Conservation (phyloP, 2,888 invertebrate species). For the Onchidella celtica region DNA sequence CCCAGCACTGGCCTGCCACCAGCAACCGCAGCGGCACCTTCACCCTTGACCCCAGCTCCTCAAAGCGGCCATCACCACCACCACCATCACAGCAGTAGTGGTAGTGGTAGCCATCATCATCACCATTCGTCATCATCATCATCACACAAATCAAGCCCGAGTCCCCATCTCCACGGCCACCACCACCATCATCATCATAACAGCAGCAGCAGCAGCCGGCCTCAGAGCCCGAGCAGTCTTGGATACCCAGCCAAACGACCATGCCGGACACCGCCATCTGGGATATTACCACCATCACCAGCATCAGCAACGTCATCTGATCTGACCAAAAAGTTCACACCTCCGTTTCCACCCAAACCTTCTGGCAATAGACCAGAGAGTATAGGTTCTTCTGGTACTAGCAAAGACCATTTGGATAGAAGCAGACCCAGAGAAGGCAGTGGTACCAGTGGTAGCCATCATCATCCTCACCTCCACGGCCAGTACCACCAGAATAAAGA, state of each 20-base stretch:
- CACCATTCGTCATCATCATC: constrained; percentile 4
- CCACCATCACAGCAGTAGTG: background rate
- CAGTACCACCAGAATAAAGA: constrained; percentile 17
- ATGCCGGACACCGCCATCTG: constrained; percentile 4
- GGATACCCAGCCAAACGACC: background rate
- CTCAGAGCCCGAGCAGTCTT: background rate
- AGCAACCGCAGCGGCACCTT: constrained; percentile 4
- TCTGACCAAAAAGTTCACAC: background rate
- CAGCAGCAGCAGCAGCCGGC: background rate
- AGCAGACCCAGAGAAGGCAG: background rate
- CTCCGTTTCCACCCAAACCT: background rate
- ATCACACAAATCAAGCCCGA: constrained; percentile 1
- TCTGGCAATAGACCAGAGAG: background rate
- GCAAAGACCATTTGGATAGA: constrained; percentile 11
- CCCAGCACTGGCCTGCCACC: background rate
- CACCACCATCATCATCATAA: background rate
- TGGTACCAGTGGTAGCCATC: background rate
- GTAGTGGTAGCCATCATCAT: background rate
- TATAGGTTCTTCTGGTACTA: background rate
- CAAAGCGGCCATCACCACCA: background rate
- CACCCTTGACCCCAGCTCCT: constrained; percentile 19
- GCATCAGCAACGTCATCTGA: background rate
- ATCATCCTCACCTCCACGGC: background rate
- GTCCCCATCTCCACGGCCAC: background rate
- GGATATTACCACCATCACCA: background rate